Base-by-base conservation (phyloP, 2,113 vertebrate species). In the Hiodon tergisus region DNA sequence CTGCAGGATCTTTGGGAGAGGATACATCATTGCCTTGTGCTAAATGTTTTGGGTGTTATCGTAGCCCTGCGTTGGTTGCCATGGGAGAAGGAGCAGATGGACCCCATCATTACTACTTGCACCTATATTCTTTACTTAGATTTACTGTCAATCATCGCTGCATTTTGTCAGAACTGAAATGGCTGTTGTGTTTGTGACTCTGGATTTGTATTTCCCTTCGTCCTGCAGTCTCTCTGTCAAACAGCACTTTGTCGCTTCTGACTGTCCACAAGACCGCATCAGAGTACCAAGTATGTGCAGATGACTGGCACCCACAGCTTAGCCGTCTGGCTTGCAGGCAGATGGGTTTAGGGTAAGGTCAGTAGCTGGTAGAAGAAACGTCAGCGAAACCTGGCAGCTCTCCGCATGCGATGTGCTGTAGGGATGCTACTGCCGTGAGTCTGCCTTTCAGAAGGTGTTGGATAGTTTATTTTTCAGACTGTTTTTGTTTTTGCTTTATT, bases 301-400 rank as follows among this genome's bases (percentile, higher is more conserved):
- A 98, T 51, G 93, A 93, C 72, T 99, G 97, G 97, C 91, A 88
- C 80, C 90, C 89, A 54, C 80, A 88, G 0, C 83, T 97, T 81
- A 97, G 94, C 78, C 83, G 83, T 2, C 87, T 98, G 88, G 93
- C 94, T 83, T 98, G 96, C 90, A 86, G 81, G 86, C 96, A 98
- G 89, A 94, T 98, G 94, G 97, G 94, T 90, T 94, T 95, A 92
- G 93, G 94, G 94, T 95, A 95, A 95, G 94, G 93, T 94, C 92
- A 95, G 94, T 94, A 93, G 93, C 89, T 89, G 89, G 58, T 78
- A 79, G 76, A 48, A 58, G 59, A 63, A 63, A 51, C 9, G 16
- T 65, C 73, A 68, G 73, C 46, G 9, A 48, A 48, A 55, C 9
- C 53, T 65, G 76, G 31, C 54, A 65, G 61, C 13, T n/a, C 51